A percentile compares a stretch with the other conserved stretches of the same genome.
These are phyloP conservation scores for Nemotelus pantherinus DNA, from an alignment of 2,888 invertebrate species.

Conservation along the genomic window DNA sequence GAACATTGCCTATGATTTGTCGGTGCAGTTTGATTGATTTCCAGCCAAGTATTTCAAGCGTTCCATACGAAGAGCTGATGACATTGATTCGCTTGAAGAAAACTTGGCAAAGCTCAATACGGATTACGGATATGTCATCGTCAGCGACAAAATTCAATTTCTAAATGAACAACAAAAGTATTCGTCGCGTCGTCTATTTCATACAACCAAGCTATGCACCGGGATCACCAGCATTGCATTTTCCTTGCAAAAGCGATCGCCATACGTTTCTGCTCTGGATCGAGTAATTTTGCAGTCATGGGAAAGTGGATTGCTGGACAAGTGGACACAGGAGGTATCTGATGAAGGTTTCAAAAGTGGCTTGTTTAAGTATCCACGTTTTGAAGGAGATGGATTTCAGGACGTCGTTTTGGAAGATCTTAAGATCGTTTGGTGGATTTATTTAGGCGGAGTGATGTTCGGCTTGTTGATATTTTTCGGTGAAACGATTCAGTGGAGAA, in stretches of 20 bases:
- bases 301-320: slow-evolving; percentile 1
- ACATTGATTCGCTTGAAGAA: slow-evolving; percentile 6
- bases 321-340: slow-evolving; percentile 13
- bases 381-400: neutral
- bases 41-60: neutral
- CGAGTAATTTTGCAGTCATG: neutral
- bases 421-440: neutral
- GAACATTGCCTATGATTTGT: slow-evolving; percentile 5
- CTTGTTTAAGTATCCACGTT: neutral
- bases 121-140: neutral
- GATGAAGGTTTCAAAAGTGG: neutral
- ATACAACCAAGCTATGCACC: neutral
- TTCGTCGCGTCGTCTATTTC: neutral
- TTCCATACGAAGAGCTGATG: neutral
- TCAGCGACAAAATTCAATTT: neutral
- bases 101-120: slow-evolving; percentile 11
- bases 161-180: slow-evolving; percentile 7
- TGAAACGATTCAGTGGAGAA: neutral
- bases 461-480: neutral
- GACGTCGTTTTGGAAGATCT: neutral
- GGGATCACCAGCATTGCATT: neutral
- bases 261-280: neutral
- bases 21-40: neutral
- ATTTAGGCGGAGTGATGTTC: neutral
- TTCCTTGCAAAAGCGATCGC: slow-evolving; percentile 1